phyloP scores from a whole-genome alignment of 2,113 vertebrate species.

The Sturnus vulgaris region DNA sequence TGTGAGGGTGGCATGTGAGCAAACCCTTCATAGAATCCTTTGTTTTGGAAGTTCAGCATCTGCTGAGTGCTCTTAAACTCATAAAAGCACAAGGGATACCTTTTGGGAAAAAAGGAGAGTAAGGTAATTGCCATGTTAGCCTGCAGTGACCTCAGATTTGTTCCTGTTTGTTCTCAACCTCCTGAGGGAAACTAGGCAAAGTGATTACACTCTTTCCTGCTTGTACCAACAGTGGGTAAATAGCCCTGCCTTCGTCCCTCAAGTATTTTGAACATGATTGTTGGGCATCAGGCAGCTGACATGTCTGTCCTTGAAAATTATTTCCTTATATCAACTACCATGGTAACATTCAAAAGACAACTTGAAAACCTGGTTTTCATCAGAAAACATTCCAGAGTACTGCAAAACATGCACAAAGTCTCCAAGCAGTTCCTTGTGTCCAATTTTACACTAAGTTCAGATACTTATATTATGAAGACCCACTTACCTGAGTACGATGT shows the following conservation, averaged over 20 bases:
- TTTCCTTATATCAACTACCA: background rate
- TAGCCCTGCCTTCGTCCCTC: background rate
- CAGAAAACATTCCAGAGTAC: background rate
- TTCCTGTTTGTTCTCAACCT: background rate
- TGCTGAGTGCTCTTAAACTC: background rate
- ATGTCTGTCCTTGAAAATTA: background rate
- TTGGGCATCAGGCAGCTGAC: background rate
- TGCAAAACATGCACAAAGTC: background rate
- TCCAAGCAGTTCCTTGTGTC: background rate
- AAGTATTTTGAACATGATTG: background rate
- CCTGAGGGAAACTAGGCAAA: background rate
- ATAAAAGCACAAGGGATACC: background rate
- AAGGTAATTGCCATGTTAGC: background rate
- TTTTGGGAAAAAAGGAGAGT: background rate
- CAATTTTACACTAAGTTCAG: background rate
- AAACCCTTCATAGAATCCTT: background rate
- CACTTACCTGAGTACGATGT: background rate
- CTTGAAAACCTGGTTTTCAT: background rate
- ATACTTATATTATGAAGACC: background rate
- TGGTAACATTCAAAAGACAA: background rate
- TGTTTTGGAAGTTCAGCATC: background rate
- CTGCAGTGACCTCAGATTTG: background rate
- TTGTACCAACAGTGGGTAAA: background rate
- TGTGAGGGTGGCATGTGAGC: background rate
- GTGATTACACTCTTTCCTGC: background rate